Evolutionary conservation across 2,113 vertebrate species (phyloP).

Genomic region (Okapia johnstoni): DNA sequence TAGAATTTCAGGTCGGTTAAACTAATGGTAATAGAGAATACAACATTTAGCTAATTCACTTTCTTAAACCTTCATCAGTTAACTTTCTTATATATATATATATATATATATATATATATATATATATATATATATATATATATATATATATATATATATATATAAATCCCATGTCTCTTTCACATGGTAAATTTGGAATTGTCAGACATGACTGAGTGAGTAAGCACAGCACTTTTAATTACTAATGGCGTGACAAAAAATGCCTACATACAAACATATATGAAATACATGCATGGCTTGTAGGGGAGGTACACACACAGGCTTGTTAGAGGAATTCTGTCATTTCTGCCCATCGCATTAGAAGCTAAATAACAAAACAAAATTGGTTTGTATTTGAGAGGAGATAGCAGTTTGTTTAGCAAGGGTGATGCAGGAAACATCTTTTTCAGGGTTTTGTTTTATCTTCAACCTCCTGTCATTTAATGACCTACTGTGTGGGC

Average conservation of each 20-base stretch:
- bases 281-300: too few relatives aligned
- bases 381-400: not conserved
- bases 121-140: not conserved
- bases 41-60: not conserved
- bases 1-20: conserved; percentile 15
- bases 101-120: not conserved
- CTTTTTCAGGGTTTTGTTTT: not conserved
- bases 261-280: not conserved
- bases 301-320: not conserved
- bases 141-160: not conserved
- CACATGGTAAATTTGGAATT: not conserved
- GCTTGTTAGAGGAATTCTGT: not conserved
- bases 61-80: not conserved
- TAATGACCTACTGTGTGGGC: not conserved
- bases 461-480: not conserved
- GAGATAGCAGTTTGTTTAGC: not conserved
- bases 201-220: not conserved
- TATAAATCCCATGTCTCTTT: not conserved
- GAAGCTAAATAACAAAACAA: not conserved
- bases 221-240: not conserved
- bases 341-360: not conserved
- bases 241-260: not conserved
- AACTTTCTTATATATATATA: not conserved
- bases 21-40: conserved; percentile 41
- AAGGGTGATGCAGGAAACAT: not conserved